Base-by-base conservation (phyloP, 2,888 invertebrate genomes). In the Epiblema foenella region DNA sequence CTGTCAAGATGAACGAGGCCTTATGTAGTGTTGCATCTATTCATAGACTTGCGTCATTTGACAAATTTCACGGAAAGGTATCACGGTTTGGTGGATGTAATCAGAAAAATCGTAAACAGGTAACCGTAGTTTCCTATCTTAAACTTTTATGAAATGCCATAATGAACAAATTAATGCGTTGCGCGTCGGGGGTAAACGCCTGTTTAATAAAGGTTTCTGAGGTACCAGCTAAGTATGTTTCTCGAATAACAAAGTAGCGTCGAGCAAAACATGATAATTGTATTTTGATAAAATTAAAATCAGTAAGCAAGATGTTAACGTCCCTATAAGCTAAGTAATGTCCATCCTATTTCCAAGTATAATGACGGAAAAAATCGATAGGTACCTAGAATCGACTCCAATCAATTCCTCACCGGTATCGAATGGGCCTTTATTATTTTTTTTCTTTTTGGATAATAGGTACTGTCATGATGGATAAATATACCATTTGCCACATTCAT, bases 391-490 rank as follows among this genome's bases (percentile, higher is more conserved):
- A 89, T 66, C 59, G 71, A 66, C 71, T 80, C 85, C 84, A 85
- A 89, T 89, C 89, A 84, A 86, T 87, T 80, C 83, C 77, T 81
- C 81, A 73, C 75, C 76, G 83, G 83, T 83, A 83, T 79, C 83
- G 77, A 79, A 77, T 82, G 79, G 77, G 51, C 74, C 75, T 74
- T 75, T 81, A 78, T 84, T 77, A 77, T 75, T 77, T 75, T 77
- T 75, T 51, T 83, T 84, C 86, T 85, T 82, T 77, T 78, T 80
- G 80, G 76, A 85, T 86, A 84, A 86, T 85, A 87, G 78, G 78
- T 76, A 77, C 81, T 78, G 78, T 78, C 80, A 77, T 81, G 79
- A 78, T 75, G 78, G 70, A 73, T 74, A 72, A 70, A 77, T 74
- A 51, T 69, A 49, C 59, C 72, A 75, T 75, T 5, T n/a, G 3